phyloP scores from a whole-genome alignment of 2,113 vertebrate species.

The Rhinopomastus cyanomelas region DNA sequence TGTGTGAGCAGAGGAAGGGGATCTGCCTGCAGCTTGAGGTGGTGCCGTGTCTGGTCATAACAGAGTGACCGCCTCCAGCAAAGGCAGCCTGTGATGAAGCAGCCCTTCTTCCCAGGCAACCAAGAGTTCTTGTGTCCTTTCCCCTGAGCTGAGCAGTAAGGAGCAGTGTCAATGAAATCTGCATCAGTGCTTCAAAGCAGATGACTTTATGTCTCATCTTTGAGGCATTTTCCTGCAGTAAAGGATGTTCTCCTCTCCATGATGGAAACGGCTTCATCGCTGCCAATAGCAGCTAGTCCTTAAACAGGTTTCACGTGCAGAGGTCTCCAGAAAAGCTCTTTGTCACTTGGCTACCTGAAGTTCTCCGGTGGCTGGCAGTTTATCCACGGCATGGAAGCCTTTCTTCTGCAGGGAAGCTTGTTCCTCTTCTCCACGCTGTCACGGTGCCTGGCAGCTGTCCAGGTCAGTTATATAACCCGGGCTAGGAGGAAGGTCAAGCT shows the following conservation, averaged over 20 bases:
- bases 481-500: constrained; percentile 44
- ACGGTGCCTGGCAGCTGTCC: constrained; percentile 30
- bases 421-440: not conserved
- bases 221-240: not conserved
- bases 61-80: not conserved
- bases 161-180: not conserved
- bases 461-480: constrained; percentile 43
- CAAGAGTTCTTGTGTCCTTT: not conserved
- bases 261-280: not conserved
- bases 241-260: not conserved
- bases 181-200: not conserved
- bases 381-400: not conserved
- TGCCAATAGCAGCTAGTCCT: not conserved
- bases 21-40: not conserved
- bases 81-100: not conserved
- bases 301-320: not conserved
- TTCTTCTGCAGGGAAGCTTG: constrained; percentile 7
- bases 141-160: not conserved
- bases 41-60: not conserved
- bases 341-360: not conserved
- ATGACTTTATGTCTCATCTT: not conserved
- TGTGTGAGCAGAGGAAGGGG: not conserved
- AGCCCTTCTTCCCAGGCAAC: not conserved
- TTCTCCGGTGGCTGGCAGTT: not conserved
- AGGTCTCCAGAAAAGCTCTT: not conserved